Conservation (phyloP, 2,113 vertebrate species). For the Cyprinodon brontotheroides region DNA sequence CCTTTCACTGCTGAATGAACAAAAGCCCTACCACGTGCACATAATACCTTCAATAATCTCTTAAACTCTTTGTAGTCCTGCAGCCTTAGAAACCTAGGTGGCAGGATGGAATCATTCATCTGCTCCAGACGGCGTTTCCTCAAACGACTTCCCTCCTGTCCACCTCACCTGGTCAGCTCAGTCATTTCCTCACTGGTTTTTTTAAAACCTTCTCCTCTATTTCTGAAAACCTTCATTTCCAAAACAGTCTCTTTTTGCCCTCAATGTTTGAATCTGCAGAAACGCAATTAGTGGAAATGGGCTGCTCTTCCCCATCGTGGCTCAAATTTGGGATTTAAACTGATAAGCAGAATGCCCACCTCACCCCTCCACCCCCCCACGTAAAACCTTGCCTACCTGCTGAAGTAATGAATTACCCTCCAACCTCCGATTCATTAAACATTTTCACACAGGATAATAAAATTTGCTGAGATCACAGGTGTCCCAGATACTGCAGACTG, state of each 20-base stretch:
- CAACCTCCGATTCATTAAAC: constrained; percentile 50
- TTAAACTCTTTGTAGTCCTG: constrained; percentile 40
- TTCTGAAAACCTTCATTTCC: constrained; percentile 19
- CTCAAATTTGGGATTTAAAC: constrained; percentile 61
- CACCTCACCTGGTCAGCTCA: constrained; percentile 9
- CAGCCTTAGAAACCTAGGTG: not conserved
- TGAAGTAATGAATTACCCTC: constrained; percentile 58
- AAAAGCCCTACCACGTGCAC: constrained; percentile 21
- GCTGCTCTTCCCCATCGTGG: constrained; percentile 38
- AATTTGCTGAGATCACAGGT: constrained; percentile 45
- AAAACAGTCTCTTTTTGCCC: not conserved
- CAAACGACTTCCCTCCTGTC: not conserved
- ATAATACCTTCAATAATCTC: constrained; percentile 57
- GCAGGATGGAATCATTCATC: not conserved
- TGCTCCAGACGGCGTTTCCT: constrained; percentile 3
- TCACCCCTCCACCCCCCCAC: not conserved
- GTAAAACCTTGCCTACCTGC: constrained; percentile 40
- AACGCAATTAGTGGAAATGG: constrained; percentile 55
- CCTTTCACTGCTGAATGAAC: constrained; percentile 45
- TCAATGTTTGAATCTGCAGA: constrained; percentile 10
- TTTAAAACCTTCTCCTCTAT: constrained; percentile 12
- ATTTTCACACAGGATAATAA: constrained; percentile 43
- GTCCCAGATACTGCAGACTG: constrained; percentile 24
- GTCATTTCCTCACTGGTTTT: not conserved
- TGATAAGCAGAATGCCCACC: constrained; percentile 55